Evolutionary conservation across 2,113 vertebrate genomes (phyloP), one percentile per base, ranked within the genome.

Genomic region (Sapayoa aenigma): DNA sequence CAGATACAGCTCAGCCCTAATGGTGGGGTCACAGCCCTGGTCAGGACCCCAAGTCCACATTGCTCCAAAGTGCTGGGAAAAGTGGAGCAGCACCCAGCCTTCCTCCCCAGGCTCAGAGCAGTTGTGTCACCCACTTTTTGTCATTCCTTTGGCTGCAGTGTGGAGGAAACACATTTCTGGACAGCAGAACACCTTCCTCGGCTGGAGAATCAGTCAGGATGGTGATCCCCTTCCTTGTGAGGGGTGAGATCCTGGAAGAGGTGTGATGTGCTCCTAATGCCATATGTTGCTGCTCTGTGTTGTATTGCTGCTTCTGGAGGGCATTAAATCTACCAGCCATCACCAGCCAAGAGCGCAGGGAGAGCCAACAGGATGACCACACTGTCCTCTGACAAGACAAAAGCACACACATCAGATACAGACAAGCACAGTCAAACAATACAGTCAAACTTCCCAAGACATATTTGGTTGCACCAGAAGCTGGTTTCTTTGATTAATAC

Each of bases 221-320:
- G 12, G 15, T 33, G 46, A 60, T 10, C 18, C 24, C 19, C 41
- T 87, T 24, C 58, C 39, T 68, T 22, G 18, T 46, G 9, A 84
- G 20, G 14, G 11, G 39, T 18, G 17, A 92, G 37, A 44, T n/a
- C 9, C 21, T 33, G 39, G 46, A 59, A 73, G 49, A 69, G 16
- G 49, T 0, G 1, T 15, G 37, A 46, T 1, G 7, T 23, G 22
- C 4, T 77, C 2, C 33, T 46, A 42, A 16, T 9, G n/a, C 4
- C 2, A 0, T 9, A 49, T 1, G 5, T 12, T 75, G 53, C n/a
- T 67, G 33, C 30, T 60, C 25, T 12, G 12, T 8, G 5, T 20
- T 9, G 4, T 59, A 31, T 19, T 27, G 24, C 22, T 60, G 5
- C 24, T 74, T 37, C 84, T 33, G 13, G 14, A 81, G 27, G 33